phyloP scores from a whole-genome alignment of 2,888 invertebrate species.

The Mantis religiosa region DNA sequence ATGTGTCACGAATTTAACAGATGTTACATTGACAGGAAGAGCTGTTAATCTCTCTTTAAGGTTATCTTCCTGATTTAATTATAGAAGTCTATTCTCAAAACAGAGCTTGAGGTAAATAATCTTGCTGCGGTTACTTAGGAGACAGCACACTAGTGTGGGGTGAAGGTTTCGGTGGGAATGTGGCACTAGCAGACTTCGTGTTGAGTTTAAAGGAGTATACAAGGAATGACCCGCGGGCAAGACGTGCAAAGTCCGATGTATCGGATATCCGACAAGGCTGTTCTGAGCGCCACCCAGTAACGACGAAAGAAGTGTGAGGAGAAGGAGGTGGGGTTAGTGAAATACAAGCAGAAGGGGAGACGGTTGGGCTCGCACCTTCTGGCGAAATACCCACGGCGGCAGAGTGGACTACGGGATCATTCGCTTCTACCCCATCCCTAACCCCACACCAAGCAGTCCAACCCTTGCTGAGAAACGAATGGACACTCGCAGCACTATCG shows the following conservation, averaged over 20 bases:
- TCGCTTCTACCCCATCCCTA: background rate
- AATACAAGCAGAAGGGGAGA: background rate
- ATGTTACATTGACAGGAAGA: too few relatives aligned
- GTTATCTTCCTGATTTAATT: too few relatives aligned
- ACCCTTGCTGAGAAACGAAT: background rate
- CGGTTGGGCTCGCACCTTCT: constrained; percentile 1
- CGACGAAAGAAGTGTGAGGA: background rate
- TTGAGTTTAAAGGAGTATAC: background rate
- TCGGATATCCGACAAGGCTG: background rate
- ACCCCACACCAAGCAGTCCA: background rate
- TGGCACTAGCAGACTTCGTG: background rate
- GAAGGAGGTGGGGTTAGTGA: background rate
- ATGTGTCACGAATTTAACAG: too few relatives aligned
- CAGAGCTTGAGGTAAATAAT: background rate
- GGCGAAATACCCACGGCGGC: constrained; percentile 30
- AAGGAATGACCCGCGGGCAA: background rate
- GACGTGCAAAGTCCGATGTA: background rate
- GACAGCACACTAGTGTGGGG: too few relatives aligned
- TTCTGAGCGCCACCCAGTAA: background rate
- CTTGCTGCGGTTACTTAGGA: background rate
- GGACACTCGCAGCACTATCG: background rate
- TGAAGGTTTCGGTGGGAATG: background rate
- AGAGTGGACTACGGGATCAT: constrained; percentile 30
- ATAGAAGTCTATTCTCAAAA: too few relatives aligned
- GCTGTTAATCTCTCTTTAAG: too few relatives aligned